Evolutionary conservation across 2,113 vertebrate genomes (phyloP).

Genomic region (Cervus canadensis): DNA sequence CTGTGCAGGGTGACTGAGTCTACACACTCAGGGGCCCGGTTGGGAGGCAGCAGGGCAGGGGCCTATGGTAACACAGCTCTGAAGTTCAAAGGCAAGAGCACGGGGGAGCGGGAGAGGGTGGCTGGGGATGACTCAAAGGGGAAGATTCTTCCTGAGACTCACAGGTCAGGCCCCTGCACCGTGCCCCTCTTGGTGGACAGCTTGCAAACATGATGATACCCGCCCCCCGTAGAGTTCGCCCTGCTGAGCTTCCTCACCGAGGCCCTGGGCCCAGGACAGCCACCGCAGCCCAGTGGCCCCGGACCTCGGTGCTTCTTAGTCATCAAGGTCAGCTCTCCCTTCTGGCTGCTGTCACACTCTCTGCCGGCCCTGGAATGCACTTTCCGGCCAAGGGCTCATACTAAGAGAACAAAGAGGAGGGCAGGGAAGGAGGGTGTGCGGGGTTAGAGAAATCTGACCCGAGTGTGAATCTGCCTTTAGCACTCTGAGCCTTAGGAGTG

Average conservation of each 20-base stretch:
- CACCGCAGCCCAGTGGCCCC: not conserved
- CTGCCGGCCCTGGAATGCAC: fast-evolving
- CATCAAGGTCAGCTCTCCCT: not conserved
- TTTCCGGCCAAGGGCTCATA: not conserved
- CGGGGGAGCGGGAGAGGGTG: not conserved
- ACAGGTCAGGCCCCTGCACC: fast-evolving
- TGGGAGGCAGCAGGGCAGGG: not conserved
- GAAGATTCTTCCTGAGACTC: not conserved
- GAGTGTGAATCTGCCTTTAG: fast-evolving
- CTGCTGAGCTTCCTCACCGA: fast-evolving
- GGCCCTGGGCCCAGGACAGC: not conserved
- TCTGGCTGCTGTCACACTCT: not conserved
- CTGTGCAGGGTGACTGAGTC: fast-evolving
- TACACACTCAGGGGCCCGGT: fast-evolving
- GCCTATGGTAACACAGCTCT: not conserved
- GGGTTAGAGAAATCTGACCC: fast-evolving
- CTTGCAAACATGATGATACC: not conserved
- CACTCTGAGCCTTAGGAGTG: not conserved
- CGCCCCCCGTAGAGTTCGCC: not conserved
- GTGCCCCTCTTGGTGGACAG: not conserved
- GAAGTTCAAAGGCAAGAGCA: not conserved
- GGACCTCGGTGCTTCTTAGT: too few relatives aligned
- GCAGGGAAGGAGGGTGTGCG: fast-evolving
- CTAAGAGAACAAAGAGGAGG: not conserved
- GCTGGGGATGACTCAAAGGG: not conserved